Evolutionary conservation across 1,140 invertebrate genomes (phyloP), one percentile per base, ranked within the genome.

Genomic region (Hylaeus anthracinus): DNA sequence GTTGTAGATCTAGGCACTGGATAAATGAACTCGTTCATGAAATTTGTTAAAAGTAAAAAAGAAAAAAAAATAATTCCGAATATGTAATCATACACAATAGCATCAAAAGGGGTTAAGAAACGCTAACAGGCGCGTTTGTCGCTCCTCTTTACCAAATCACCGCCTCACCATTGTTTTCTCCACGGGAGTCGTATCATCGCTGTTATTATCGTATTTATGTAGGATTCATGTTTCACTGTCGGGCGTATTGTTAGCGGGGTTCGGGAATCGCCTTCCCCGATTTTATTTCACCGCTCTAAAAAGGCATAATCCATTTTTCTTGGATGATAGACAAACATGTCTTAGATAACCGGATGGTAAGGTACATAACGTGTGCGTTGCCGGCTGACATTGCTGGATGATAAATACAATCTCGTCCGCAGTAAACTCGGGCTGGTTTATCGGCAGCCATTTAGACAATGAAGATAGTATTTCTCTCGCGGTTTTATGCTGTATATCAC

Each of bases 361-460:
- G 77, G 79, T 81, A 85, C 71, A 80, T 83, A 88, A 87, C 82
- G 86, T 56, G 79, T 63, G 63, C 83, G 86, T 66, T 79, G 86
- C 65, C 84, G 75, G 85, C 85, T 74, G 58, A 69, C 76, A 84
- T 87, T 85, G 82, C 84, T 8, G 45, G 83, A 91, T 91, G 90
- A 91, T 91, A 91, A 91, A 91, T 90, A 90, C 89, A 91, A 92
- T 92, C 89, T 91, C 84, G 85, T 81, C 86, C 61, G 87, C 86
- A 85, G 86, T 87, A 90, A 91, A 90, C 90, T 89, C 86, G 80
- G 85, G 82, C 84, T 88, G 88, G 86, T 92, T 91, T 91, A 92
- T 92, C 90, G 89, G 91, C 83, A 88, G 88, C 89, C 91, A 91
- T 92, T 92, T 92, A 91, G 90, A 92, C 90, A 92, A 91, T 89